Base-by-base conservation (phyloP, 2,797 vertebrate genomes). In the Columba guinea region DNA sequence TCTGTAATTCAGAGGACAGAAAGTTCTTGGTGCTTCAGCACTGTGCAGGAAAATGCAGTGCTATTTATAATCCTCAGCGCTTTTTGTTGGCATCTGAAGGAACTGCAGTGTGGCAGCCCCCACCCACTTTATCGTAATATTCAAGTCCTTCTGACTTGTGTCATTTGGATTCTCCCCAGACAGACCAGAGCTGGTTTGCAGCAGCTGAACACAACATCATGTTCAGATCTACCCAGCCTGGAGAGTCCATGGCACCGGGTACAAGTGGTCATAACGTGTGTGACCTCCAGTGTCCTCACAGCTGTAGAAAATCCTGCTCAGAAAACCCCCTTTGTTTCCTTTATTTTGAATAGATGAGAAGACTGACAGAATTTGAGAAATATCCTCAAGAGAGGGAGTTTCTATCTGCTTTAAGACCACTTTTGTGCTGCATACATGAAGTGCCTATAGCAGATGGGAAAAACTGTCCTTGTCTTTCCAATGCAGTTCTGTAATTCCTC, bases 191-290 rank as follows among this genome's bases (percentile, higher is more conserved):
- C 19, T n/a, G 46, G 24, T 68, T 68, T 39, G 28, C 60, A 65
- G 80, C 75, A 84, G 44, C 64, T 77, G 76, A 26, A 26, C 3
- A 14, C 41, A n/a, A 35, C 14, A 4, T 15, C 41, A 6, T 22
- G n/a, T 27, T 41, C 32, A 63, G 74, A 67, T 26, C 5, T 3
- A 8, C 28, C 51, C 19, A 41, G 11, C n/a, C 23, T 30, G 5
- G 12, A 39, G 46, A 67, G 21, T 5, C 7, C 7, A 0, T 17
- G 52, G 64, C 32, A 37, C 46, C 11, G 1, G 0, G 1, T 19
- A 32, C 20, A 35, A 13, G 7, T 3, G 18, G 20, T 11, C 44
- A 7, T 20, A 62, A 1, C 1, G 15, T 2, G 0, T 26, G 48
- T 11, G 30, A 11, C 65, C 48, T 30, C 5, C 26, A 7, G 20